Percentiles rank a stretch among this genome's conserved stretches.
These are phyloP conservation scores for Scolopax mira DNA, from an alignment of 2,113 vertebrate species.

Conservation along the genomic window DNA sequence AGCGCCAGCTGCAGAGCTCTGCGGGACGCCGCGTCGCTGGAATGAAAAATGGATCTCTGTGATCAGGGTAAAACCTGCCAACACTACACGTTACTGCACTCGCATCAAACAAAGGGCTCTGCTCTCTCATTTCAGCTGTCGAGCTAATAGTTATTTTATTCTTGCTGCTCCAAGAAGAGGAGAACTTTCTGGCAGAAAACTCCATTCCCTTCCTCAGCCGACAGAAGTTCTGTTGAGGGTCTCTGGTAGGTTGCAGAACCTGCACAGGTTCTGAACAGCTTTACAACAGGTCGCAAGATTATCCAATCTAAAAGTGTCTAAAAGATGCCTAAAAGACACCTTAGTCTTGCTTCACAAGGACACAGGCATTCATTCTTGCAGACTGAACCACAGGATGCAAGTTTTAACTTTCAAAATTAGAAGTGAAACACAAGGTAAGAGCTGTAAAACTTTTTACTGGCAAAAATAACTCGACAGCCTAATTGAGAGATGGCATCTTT, in stretches of 20 bases:
- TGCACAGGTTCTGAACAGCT: background rate
- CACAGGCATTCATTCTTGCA: background rate
- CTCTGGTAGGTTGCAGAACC: fast-evolving
- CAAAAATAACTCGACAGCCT: background rate
- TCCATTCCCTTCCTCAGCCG: background rate
- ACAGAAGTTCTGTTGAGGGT: background rate
- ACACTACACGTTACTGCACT: fast-evolving
- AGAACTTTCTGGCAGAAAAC: background rate
- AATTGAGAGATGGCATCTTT: background rate
- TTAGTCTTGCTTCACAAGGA: background rate
- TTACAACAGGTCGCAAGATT: background rate
- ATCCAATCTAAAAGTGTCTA: background rate
- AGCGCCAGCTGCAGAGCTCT: constrained; percentile 87
- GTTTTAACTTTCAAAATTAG: background rate
- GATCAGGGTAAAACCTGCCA: background rate
- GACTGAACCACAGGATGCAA: background rate
- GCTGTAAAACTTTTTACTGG: background rate
- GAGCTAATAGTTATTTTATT: fast-evolving
- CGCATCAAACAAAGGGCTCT: background rate
- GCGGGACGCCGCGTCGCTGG: constrained; percentile 90
- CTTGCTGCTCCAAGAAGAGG: background rate
- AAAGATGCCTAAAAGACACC: background rate
- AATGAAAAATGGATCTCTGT: fast-evolving
- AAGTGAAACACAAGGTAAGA: background rate
- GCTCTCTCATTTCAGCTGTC: background rate